A percentile compares a stretch with the other conserved stretches of the same genome.
Conservation (phyloP, 2,113 vertebrate species). For the Phrynosoma blainvillii region DNA sequence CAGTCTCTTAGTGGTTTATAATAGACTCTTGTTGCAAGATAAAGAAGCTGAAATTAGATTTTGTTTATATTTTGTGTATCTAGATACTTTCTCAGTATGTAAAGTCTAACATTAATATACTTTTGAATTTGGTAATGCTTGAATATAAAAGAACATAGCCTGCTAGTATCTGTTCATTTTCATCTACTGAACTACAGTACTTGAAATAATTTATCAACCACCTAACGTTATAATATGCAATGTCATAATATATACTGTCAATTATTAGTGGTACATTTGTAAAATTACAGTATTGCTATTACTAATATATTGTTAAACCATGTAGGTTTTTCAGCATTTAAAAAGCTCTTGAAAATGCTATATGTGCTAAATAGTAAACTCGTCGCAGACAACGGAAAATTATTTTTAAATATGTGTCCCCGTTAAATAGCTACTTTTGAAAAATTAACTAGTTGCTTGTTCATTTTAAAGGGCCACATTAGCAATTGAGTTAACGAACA, state of each 20-base stretch:
- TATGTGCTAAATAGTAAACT: no score
- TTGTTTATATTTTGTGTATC: neutral
- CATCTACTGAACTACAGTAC: neutral
- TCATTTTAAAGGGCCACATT: no score
- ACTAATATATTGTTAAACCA: no score
- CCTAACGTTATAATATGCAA: neutral
- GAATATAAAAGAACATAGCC: neutral
- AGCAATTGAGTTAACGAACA: no score
- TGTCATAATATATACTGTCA: neutral
- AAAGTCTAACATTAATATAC: neutral
- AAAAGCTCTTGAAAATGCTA: no score
- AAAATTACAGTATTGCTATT: neutral
- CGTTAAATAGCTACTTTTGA: no score
- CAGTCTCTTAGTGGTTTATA: slow-evolving; percentile 28
- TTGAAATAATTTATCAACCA: neutral
- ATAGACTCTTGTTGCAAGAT: slow-evolving; percentile 34
- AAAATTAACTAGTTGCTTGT: no score
- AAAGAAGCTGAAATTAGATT: neutral
- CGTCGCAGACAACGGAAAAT: no score
- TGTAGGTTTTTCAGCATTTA: no score
- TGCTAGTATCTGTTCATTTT: neutral
- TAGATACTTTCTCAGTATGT: neutral
- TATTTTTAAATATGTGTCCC: no score
- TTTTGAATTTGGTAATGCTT: neutral
- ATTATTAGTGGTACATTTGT: neutral